Conservation (phyloP, 2,797 vertebrate genomes). For the Sarcophilus harrisii region DNA sequence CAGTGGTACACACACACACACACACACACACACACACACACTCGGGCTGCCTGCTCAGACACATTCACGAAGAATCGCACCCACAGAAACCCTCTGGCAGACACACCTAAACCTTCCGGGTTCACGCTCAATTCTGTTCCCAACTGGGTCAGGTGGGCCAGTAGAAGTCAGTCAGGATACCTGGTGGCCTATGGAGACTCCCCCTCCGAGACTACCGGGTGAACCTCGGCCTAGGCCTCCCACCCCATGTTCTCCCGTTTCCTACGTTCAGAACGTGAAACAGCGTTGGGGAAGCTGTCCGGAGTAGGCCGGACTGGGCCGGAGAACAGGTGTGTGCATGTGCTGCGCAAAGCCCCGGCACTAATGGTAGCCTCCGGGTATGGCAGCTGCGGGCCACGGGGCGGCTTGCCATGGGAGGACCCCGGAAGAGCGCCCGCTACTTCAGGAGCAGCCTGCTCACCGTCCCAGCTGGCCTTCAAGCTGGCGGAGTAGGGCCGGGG, state of each 20-base stretch:
- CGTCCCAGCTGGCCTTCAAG: background rate
- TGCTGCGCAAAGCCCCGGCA: constrained; percentile 80
- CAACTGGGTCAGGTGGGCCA: background rate
- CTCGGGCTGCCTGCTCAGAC: background rate
- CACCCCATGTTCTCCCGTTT: constrained; percentile 4
- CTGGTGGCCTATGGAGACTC: background rate
- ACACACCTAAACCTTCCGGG: background rate
- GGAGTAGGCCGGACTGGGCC: constrained; percentile 42
- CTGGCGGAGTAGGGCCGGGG: background rate
- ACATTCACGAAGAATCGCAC: background rate
- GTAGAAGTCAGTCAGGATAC: background rate
- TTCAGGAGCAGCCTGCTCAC: background rate
- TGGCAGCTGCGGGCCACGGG: constrained; percentile 76
- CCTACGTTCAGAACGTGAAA: constrained; percentile 68
- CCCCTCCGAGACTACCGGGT: background rate
- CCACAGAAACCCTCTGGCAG: background rate
- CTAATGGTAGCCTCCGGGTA: constrained; percentile 77
- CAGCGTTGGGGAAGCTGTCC: constrained; percentile 73
- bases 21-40: background rate
- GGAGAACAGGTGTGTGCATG: constrained; percentile 82
- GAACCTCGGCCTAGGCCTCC: background rate
- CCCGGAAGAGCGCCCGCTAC: background rate
- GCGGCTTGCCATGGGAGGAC: background rate
- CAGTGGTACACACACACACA: too few species aligned
- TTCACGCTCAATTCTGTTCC: background rate